These are phyloP conservation scores for Dysidea cf. avara DNA, from an alignment of 37 sponge, comb jelly and placozoan genomes.

Conservation along the genomic window DNA sequence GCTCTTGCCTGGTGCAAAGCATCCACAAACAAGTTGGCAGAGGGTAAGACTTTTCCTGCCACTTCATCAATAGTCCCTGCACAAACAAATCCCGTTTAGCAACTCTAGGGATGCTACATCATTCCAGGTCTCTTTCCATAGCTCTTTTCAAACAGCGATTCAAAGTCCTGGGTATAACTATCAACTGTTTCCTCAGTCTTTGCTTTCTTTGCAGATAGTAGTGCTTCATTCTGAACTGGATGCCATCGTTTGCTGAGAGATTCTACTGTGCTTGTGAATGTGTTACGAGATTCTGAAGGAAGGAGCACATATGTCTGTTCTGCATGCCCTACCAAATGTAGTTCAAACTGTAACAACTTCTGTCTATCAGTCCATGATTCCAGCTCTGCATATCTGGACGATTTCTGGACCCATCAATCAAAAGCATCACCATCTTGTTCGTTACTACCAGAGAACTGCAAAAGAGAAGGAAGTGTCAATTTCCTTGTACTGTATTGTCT, in stretches of 20 bases:
- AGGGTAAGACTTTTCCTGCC: constrained; percentile 42
- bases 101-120: background rate
- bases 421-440: too few relatives aligned
- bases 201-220: constrained; percentile 13
- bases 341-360: constrained; percentile 39
- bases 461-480: too few relatives aligned
- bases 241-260: constrained; percentile 4
- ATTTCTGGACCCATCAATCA: too few relatives aligned
- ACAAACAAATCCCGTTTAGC: constrained; percentile 33
- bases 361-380: constrained; percentile 21
- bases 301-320: constrained; percentile 18
- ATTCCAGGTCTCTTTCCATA: constrained; percentile 26
- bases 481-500: too few relatives aligned
- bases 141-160: constrained; percentile 28
- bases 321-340: constrained; percentile 10
- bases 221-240: constrained; percentile 26
- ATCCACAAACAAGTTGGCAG: constrained; percentile 21
- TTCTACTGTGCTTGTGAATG: background rate
- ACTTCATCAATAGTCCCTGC: constrained; percentile 28
- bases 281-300: background rate
- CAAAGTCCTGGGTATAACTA: constrained; percentile 12
- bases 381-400: too few relatives aligned
- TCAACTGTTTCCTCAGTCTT: constrained; percentile 9
- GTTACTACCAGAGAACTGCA: too few relatives aligned
- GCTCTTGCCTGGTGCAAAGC: constrained; percentile 24